Base-by-base conservation (phyloP, 2,113 vertebrate genomes). In the Lota lota region DNA sequence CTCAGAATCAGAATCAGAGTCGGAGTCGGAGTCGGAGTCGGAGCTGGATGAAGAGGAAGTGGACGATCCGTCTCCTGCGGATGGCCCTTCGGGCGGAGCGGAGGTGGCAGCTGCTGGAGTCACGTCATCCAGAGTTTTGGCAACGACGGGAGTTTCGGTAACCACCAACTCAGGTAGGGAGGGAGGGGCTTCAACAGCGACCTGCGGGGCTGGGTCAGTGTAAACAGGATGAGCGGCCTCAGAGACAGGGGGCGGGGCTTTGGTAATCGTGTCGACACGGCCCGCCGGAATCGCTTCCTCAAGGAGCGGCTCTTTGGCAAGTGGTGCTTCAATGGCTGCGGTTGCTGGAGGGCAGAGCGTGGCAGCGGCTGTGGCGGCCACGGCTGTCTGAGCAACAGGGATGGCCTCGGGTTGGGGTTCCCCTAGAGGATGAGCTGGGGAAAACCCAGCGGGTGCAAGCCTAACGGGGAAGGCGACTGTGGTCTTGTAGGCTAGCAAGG, bases 401-500 rank as follows among this genome's bases (percentile, higher is more conserved):
- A 59, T 40, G n/a, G 50, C 47, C 12, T 24, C 59, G n/a, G 64
- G 11, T 14, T 64, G 71, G 20, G 69, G 6, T 40, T 19, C 69
- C 77, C 64, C 82, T 75, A 76, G 6, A 73, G 73, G 67, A 58
- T 80, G 79, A 19, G 58, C 1, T 73, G 72, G 71, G 36, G 73
- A 73, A 76, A 77, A 20, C 80, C 58, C 84, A 18, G 79, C 10
- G 40, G 83, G 28, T 63, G 70, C 79, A 79, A 89, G 70, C 61
- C 74, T 90, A 76, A 83, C 76, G 54, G 90, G 88, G 75, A 91
- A 91, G 85, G 75, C 68, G 73, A 91, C 87, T n/a, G 75, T 5
- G 17, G 88, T 88, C 89, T 89, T 92, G 88, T 86, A 85, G 86
- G 88, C 74, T 22, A 92, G 75, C 60, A 90, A 79, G 61, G 80